Base-by-base conservation (phyloP, 2,113 vertebrate genomes). In the Leiothrix lutea region DNA sequence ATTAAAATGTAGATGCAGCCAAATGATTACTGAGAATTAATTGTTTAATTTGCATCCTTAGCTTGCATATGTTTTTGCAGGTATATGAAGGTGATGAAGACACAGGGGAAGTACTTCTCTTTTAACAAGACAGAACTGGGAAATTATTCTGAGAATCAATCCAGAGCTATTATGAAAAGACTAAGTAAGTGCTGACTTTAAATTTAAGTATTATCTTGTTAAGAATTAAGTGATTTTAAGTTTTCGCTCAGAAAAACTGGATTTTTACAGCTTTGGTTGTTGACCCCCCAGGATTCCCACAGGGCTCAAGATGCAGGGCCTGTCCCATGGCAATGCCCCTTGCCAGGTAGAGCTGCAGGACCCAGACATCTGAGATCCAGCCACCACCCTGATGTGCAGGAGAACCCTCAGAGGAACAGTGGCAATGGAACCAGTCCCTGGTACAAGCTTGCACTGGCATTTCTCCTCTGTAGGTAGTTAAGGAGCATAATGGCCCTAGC, bases 21-120 rank as follows among this genome's bases (percentile, higher is more conserved):
- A 74, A 35, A 60, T 13, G 9, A 75, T 75, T 42, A 26, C 11
- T 57, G 35, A 50, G 45, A 66, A n/a, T 26, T 28, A 25, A 26
- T 31, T 40, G 11, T 12, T 69, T 69, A 11, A 45, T 72, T 77
- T 77, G 11, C 22, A 40, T 44, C 15, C 70, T 85, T 56, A 81
- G 26, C 3, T 50, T 51, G 9, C 24, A 23, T 29, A 16, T 92
- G 12, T 78, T 92, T 90, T 97, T 95, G 74, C 73, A 97, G 97
- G 50, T 96, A 36, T 91, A 57, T 88, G 77, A 96, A 87, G 95
- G 82, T 80, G 95, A 96, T 12, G 61, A 88, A 93, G 67, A 91
- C 45, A 90, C 14, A 4, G 72, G 86, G 24, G 74, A 94, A 47
- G 71, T 54, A 56, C n/a, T 95, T 42, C 23, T 97, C 77, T 86